A percentile compares a stretch with the other conserved stretches of the same genome.
These are phyloP conservation scores for Drosophila neocordata DNA, from an alignment of 1,140 invertebrate species.

Conservation along the genomic window DNA sequence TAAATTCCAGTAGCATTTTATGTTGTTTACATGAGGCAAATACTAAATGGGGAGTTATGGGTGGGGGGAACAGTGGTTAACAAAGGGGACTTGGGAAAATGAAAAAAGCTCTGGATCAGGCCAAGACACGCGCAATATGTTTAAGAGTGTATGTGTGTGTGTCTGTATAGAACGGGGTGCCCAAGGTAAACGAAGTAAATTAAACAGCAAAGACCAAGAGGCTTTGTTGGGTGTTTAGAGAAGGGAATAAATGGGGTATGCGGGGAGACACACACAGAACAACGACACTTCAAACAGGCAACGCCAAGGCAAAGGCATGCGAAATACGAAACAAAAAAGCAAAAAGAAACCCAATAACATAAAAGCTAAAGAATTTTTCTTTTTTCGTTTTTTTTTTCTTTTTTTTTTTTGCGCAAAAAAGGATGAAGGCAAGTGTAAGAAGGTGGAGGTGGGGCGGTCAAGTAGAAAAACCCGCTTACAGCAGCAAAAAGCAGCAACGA, in stretches of 20 bases:
- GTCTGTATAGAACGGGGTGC: constrained; percentile 28
- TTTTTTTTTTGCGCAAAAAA: constrained; percentile 46
- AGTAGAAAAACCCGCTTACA: constrained; percentile 80
- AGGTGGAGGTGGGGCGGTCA: constrained; percentile 32
- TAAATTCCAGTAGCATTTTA: constrained; percentile 60
- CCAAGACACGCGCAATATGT: constrained; percentile 38
- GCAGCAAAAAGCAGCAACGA: constrained; percentile 73
- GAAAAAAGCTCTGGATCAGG: constrained; percentile 38
- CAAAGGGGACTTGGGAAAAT: constrained; percentile 6
- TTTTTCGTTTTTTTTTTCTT: neutral
- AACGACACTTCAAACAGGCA: constrained; percentile 49
- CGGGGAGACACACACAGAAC: constrained; percentile 13
- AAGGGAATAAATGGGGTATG: neutral
- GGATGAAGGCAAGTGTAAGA: constrained; percentile 58
- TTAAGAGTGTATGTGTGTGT: neutral
- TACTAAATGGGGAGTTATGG: constrained; percentile 14
- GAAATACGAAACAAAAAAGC: constrained; percentile 27
- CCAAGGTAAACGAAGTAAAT: constrained; percentile 70
- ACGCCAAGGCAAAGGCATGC: constrained; percentile 49
- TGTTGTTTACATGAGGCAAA: constrained; percentile 57
- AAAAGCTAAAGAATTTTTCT: constrained; percentile 75
- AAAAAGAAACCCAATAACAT: constrained; percentile 77
- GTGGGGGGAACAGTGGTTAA: neutral
- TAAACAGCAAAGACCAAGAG: constrained; percentile 43
- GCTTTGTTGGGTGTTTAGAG: constrained; percentile 27